Evolutionary conservation across 1,140 invertebrate genomes (phyloP).

Genomic region (Drosophila ironensis): DNA sequence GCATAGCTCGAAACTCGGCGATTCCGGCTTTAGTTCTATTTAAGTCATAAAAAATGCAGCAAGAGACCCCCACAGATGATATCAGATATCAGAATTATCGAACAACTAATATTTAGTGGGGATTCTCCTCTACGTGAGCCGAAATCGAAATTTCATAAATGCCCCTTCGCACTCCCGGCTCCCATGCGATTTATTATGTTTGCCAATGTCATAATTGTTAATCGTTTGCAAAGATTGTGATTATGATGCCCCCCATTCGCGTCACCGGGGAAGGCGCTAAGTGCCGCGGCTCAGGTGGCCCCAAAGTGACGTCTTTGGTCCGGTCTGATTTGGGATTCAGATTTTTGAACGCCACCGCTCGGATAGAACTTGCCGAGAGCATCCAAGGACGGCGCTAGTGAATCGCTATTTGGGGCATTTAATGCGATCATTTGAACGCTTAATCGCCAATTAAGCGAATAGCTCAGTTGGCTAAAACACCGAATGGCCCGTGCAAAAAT

Average conservation of each 20-base stretch:
- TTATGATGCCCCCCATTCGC: slow-evolving; percentile 14
- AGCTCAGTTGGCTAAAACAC: slow-evolving; percentile 16
- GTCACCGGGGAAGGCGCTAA: slow-evolving; percentile 26
- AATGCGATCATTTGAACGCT: slow-evolving; percentile 12
- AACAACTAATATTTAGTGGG: slow-evolving; percentile 1
- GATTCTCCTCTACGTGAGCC: slow-evolving; percentile 10
- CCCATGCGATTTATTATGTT: slow-evolving; percentile 28
- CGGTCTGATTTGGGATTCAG: too few relatives aligned
- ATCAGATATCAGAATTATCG: slow-evolving; percentile 12
- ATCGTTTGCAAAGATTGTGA: slow-evolving; percentile 2
- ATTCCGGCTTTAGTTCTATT: slow-evolving; percentile 49
- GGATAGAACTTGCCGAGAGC: slow-evolving; percentile 25
- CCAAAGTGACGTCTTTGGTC: slow-evolving; percentile 19
- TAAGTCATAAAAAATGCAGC: slow-evolving; percentile 41
- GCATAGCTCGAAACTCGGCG: slow-evolving; percentile 25
- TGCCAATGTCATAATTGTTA: slow-evolving; percentile 10
- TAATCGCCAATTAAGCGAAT: too few relatives aligned
- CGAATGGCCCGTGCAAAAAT: slow-evolving; percentile 26
- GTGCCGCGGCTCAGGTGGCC: slow-evolving; percentile 9
- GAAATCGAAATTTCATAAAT: slow-evolving; percentile 9
- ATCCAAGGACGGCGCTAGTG: slow-evolving; percentile 21
- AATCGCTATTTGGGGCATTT: slow-evolving; percentile 24
- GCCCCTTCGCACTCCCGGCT: slow-evolving; percentile 24
- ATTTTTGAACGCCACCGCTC: slow-evolving; percentile 16
- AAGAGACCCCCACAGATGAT: slow-evolving; percentile 5